Conservation (phyloP, 2,888 invertebrate species). For the Branchipolynoe longqiensis region DNA sequence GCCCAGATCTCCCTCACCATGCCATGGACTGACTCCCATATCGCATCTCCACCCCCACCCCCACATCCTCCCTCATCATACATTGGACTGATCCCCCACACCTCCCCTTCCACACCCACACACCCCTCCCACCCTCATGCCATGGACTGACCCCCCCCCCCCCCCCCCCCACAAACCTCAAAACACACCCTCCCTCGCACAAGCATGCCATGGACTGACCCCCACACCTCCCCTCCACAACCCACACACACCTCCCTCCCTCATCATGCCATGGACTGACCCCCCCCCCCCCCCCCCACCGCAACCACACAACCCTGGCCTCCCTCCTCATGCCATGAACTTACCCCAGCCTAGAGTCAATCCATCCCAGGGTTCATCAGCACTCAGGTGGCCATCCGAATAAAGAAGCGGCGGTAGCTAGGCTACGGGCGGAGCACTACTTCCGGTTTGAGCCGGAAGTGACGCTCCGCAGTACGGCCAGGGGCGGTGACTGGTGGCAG, state of each 20-base stretch:
- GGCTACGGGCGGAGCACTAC: not conserved
- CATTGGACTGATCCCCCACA: no score
- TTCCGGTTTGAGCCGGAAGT: not conserved
- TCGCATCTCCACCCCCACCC: no score
- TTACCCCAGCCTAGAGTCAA: not conserved
- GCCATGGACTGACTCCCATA: no score
- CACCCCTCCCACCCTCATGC: no score
- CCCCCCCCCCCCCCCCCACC: not conserved
- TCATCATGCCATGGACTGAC: not conserved
- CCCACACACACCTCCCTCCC: not conserved
- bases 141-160: no score
- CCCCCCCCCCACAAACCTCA: no score
- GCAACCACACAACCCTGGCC: not conserved
- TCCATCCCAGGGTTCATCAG: not conserved
- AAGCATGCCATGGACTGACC: no score
- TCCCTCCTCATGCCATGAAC: not conserved
- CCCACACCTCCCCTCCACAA: not conserved
- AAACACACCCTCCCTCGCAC: no score
- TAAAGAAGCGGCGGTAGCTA: no score
- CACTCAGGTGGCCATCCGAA: not conserved
- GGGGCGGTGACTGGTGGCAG: not conserved
- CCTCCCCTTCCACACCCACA: no score
- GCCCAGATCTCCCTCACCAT: no score
- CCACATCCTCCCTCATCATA: no score
- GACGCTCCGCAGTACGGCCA: not conserved